A percentile compares a stretch with the other conserved stretches of the same genome.
phyloP scores from a whole-genome alignment of 2,113 vertebrate genomes.

The Campylomormyrus numenius region DNA sequence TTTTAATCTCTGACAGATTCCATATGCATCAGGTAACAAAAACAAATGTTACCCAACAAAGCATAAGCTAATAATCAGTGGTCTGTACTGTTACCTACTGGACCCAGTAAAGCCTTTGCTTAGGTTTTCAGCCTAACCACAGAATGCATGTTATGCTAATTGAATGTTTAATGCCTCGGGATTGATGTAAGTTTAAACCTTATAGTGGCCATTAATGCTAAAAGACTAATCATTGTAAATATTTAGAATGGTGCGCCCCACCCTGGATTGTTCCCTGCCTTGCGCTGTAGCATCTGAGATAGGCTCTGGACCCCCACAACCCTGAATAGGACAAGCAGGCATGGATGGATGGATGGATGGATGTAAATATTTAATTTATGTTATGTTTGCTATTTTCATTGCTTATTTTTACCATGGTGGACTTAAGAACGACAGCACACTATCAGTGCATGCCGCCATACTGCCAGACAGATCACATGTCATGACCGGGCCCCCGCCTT shows the following conservation, averaged over 20 bases:
- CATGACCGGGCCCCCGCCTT: neutral
- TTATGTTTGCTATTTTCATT: neutral
- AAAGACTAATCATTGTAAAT: neutral
- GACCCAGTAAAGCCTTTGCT: neutral
- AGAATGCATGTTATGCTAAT: neutral
- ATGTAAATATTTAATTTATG: neutral
- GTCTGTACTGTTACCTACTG: neutral
- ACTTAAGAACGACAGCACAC: neutral
- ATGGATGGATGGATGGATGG: neutral
- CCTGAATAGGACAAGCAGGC: neutral
- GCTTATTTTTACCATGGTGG: neutral
- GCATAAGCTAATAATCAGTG: neutral
- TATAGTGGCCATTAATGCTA: neutral
- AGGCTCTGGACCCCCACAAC: neutral
- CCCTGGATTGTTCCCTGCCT: neutral
- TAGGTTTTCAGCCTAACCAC: neutral
- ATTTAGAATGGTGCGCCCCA: neutral
- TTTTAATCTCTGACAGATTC: neutral
- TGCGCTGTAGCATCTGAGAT: neutral
- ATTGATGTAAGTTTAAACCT: neutral
- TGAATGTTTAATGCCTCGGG: neutral
- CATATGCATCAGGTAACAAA: neutral
- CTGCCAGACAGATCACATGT: neutral
- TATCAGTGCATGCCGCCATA: neutral
- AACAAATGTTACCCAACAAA: neutral